Percentiles rank a stretch among this genome's conserved stretches.
phyloP scores from a whole-genome alignment of 2,113 vertebrate species.

The Cricetomys ansorgei region DNA sequence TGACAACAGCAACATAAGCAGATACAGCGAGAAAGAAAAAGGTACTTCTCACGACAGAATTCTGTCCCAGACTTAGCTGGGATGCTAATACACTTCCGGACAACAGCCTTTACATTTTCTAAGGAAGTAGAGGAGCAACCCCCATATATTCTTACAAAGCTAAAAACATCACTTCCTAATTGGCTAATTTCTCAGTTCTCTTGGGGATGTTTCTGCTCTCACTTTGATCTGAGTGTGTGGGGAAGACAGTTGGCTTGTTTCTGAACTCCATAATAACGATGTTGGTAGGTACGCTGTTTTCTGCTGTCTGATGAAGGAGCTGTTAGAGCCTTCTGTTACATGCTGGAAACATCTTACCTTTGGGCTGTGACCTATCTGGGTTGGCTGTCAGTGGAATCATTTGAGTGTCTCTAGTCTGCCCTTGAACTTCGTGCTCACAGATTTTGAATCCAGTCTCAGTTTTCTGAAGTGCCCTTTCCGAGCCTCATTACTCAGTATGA shows the following conservation, averaged over 20 bases:
- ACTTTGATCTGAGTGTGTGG: neutral
- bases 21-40: conserved; percentile 99
- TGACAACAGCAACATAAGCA: conserved; percentile 98
- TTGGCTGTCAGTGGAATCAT: neutral
- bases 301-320: neutral
- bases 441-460: conserved; percentile 32
- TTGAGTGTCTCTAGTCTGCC: neutral
- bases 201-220: neutral
- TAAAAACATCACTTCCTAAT: neutral
- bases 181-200: neutral
- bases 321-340: neutral
- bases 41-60: conserved; percentile 85
- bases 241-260: conserved; percentile 19
- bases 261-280: neutral
- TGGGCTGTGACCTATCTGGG: neutral
- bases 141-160: neutral
- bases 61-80: neutral
- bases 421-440: neutral
- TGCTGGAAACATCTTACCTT: neutral
- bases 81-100: neutral
- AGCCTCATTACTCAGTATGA: neutral
- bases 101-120: neutral
- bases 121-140: neutral
- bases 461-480: neutral
- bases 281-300: neutral